phyloP scores from a whole-genome alignment of 2,113 vertebrate species.

The Thalassoma bifasciatum region DNA sequence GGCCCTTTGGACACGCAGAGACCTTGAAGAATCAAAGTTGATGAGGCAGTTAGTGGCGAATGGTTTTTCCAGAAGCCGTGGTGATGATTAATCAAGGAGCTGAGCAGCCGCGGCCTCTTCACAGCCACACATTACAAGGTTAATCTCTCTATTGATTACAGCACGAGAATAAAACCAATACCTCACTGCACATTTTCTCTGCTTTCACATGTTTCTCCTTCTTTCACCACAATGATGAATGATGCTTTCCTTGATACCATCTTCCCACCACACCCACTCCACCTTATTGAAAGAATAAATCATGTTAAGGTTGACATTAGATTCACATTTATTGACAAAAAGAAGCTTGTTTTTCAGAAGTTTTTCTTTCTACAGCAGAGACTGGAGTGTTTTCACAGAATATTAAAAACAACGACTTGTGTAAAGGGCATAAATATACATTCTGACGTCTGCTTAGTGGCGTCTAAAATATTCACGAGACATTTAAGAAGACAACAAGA shows the following conservation, averaged over 20 bases:
- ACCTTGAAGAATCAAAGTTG: conserved; percentile 74
- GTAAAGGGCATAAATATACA: conserved; percentile 71
- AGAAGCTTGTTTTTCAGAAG: conserved; percentile 42
- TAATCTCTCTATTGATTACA: conserved; percentile 77
- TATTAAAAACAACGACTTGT: conserved; percentile 57
- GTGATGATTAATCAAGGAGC: conserved; percentile 72
- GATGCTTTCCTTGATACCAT: conserved; percentile 57
- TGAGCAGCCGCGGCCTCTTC: conserved; percentile 55
- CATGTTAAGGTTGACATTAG: conserved; percentile 48
- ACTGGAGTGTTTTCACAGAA: conserved; percentile 53
- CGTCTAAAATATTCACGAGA: conserved; percentile 30
- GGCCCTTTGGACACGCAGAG: conserved; percentile 38
- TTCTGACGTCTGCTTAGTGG: conserved; percentile 49
- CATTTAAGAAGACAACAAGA: conserved; percentile 18
- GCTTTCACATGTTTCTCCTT: conserved; percentile 14
- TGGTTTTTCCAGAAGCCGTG: conserved; percentile 42
- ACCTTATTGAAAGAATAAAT: conserved; percentile 67
- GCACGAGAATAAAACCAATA: conserved; percentile 49
- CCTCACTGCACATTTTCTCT: conserved; percentile 53
- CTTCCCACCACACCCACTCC: conserved; percentile 31
- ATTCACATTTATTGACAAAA: conserved; percentile 77
- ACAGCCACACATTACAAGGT: conserved; percentile 61
- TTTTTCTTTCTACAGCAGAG: conserved; percentile 49
- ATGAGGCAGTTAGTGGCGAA: conserved; percentile 70
- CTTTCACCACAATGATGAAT: conserved; percentile 55